Evolutionary conservation across 2,888 invertebrate genomes (phyloP).

Genomic region (Flexamia atlantica): DNA sequence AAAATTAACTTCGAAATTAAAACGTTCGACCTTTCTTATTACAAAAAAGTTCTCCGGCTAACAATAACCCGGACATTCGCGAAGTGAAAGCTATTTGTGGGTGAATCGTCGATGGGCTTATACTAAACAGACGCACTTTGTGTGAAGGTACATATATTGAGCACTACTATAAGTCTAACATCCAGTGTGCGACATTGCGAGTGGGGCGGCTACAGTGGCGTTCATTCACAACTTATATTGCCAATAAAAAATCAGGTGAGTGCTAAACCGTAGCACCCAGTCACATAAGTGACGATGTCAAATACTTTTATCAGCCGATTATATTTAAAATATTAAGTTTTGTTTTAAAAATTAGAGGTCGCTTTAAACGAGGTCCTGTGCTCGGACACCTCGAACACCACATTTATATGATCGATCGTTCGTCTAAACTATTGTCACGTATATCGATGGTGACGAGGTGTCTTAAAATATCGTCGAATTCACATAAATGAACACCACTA

Average conservation of each 20-base stretch:
- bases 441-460: no score
- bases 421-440: no score
- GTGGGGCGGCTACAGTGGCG: conserved; percentile 37
- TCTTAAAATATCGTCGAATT: no score
- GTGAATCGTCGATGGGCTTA: conserved; percentile 36
- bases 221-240: background rate
- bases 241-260: background rate
- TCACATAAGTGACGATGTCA: background rate
- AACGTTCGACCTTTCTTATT: background rate
- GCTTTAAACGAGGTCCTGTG: no score
- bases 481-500: conserved; percentile 48
- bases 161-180: conserved; percentile 46
- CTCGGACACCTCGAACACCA: no score
- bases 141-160: conserved; percentile 62
- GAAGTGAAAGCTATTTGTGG: conserved; percentile 39
- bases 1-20: background rate
- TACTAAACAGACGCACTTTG: conserved; percentile 58
- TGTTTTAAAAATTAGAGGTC: no score
- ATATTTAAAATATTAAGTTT: no score
- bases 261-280: background rate
- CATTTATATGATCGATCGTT: no score
- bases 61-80: background rate
- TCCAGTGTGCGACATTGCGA: conserved; percentile 18
- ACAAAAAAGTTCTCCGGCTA: background rate
- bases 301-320: background rate